A percentile compares a stretch with the other conserved stretches of the same genome.
Conservation (phyloP, 2,113 vertebrate species). For the Xiphophorus maculatus region DNA sequence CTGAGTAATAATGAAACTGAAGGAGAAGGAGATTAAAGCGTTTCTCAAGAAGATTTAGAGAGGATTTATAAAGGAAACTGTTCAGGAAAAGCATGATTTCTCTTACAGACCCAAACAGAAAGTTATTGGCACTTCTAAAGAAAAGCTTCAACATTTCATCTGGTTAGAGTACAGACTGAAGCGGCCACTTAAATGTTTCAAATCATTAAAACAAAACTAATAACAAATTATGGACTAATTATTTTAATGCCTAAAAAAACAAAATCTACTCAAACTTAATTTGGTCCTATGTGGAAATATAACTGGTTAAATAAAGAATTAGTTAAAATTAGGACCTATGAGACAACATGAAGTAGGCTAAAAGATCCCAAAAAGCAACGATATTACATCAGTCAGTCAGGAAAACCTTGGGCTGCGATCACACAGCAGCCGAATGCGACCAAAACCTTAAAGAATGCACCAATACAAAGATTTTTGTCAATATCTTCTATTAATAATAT, state of each 20-base stretch:
- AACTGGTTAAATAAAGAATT: too few species aligned
- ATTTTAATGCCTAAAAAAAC: background rate
- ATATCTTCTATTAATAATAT: too few species aligned
- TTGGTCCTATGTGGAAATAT: background rate
- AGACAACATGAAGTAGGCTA: background rate
- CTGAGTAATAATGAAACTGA: slow-evolving; percentile 8
- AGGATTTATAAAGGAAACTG: background rate
- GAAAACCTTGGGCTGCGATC: too few species aligned
- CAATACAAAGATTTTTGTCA: too few species aligned
- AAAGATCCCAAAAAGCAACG: background rate
- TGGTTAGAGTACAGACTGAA: background rate
- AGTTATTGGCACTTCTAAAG: background rate
- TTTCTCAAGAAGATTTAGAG: slow-evolving; percentile 8
- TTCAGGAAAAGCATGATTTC: background rate
- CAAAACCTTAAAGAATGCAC: too few species aligned
- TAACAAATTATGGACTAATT: too few species aligned
- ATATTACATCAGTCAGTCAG: too few species aligned
- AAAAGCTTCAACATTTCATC: background rate
- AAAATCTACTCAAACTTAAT: too few species aligned
- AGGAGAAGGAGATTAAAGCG: background rate
- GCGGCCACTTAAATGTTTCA: background rate
- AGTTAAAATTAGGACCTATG: too few species aligned
- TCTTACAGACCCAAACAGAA: background rate
- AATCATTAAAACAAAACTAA: too few species aligned
- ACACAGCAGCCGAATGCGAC: too few species aligned